phyloP scores from a whole-genome alignment of 2,797 vertebrate genomes.

The Leptodactylus fallax region DNA sequence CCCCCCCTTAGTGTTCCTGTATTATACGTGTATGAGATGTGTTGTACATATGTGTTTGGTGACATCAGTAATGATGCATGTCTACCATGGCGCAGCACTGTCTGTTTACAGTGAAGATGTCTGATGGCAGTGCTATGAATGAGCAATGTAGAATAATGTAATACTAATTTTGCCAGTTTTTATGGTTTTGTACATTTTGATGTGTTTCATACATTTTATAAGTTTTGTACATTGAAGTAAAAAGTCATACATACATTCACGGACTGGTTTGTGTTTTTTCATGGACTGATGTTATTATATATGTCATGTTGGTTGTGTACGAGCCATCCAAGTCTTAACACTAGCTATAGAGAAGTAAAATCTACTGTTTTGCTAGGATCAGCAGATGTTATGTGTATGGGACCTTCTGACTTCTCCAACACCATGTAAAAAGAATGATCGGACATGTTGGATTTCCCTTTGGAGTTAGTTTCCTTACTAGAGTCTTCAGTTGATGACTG shows the following conservation, averaged over 20 bases:
- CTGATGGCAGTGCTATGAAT: not conserved
- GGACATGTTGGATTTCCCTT: no score
- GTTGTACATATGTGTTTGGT: not conserved
- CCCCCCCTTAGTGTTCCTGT: not conserved
- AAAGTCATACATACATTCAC: not conserved
- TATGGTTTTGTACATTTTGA: constrained; percentile 34
- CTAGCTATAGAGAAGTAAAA: no score
- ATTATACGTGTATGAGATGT: not conserved
- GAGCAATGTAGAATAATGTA: not conserved
- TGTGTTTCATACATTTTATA: constrained; percentile 30
- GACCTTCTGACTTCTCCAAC: no score
- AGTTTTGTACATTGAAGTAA: constrained; percentile 26
- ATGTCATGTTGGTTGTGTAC: not conserved
- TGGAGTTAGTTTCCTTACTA: no score
- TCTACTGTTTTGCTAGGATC: no score
- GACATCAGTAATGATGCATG: not conserved
- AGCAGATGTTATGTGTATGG: no score
- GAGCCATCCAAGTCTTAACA: no score
- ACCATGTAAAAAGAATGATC: no score
- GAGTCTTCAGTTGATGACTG: no score
- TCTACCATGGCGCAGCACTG: not conserved
- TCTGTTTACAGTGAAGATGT: not conserved
- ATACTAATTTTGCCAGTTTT: not conserved
- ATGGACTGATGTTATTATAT: not conserved
- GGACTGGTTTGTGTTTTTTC: not conserved